Percentiles rank a stretch among this genome's conserved stretches.
Evolutionary conservation across 2,888 invertebrate species (phyloP).

Genomic region (Ochropleura plecta): DNA sequence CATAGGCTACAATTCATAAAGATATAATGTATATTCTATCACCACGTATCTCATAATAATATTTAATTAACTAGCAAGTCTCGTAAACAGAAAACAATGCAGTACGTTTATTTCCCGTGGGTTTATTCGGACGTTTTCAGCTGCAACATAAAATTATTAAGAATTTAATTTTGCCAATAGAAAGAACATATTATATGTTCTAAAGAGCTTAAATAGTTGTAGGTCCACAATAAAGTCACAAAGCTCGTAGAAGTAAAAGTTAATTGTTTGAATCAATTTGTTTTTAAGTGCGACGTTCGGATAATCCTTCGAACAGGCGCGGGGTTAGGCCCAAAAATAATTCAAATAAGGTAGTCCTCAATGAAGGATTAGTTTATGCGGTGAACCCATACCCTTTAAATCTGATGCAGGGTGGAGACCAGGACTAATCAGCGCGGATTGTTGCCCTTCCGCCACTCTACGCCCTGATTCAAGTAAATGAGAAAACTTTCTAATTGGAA

Average conservation of each 20-base stretch:
- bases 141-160: constrained; percentile 51
- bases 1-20: no score
- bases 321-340: constrained; percentile 76
- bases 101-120: constrained; percentile 55
- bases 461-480: constrained; percentile 90
- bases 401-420: constrained; percentile 84
- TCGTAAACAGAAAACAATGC: constrained; percentile 40
- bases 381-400: constrained; percentile 85
- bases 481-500: constrained; percentile 91
- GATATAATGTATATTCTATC: no score
- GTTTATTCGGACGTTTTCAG: constrained; percentile 40
- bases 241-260: constrained; percentile 53
- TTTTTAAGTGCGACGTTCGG: constrained; percentile 67
- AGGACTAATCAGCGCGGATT: constrained; percentile 89
- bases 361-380: constrained; percentile 86
- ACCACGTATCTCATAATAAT: no score
- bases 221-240: constrained; percentile 38
- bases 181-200: constrained; percentile 17
- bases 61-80: constrained; percentile 44
- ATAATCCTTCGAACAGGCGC: constrained; percentile 68
- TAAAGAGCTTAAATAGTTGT: constrained; percentile 34
- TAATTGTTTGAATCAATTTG: constrained; percentile 67
- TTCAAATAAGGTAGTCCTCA: constrained; percentile 79
- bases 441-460: constrained; percentile 88
- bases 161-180: constrained; percentile 20